A percentile compares a stretch with the other conserved stretches of the same genome.
Conservation (phyloP, 2,888 invertebrate species). For the Melanargia galathea region DNA sequence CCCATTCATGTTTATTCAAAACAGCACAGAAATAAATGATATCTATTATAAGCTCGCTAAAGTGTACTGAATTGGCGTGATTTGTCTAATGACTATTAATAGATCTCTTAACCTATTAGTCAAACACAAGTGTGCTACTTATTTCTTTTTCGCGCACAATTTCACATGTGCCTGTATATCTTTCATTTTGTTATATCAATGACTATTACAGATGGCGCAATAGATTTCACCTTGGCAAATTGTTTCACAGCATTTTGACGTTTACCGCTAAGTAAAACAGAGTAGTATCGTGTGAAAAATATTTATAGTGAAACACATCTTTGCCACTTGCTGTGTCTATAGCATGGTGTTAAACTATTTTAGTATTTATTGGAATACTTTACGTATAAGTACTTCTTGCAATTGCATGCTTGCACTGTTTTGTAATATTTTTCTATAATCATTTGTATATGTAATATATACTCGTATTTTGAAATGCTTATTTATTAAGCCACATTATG, state of each 20-base stretch:
- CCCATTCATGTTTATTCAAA: too few relatives aligned
- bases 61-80: too few relatives aligned
- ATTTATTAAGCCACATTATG: too few relatives aligned
- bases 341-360: conserved; percentile 28
- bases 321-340: conserved; percentile 13
- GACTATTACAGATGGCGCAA: conserved; percentile 26
- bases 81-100: too few relatives aligned
- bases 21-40: too few relatives aligned
- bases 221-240: conserved; percentile 28
- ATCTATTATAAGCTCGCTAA: too few relatives aligned
- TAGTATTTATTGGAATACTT: conserved; percentile 30
- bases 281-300: conserved; percentile 33
- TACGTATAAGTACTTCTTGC: not conserved
- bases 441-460: too few relatives aligned
- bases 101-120: too few relatives aligned
- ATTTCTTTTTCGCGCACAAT: too few relatives aligned
- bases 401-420: conserved; percentile 6
- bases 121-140: too few relatives aligned
- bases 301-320: conserved; percentile 16
- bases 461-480: too few relatives aligned
- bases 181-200: not conserved
- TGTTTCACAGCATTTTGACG: conserved; percentile 37
- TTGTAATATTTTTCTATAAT: conserved; percentile 13
- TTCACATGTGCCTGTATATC: not conserved
- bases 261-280: conserved; percentile 33